Percentiles rank a stretch among this genome's conserved stretches.
These are phyloP conservation scores for Cephus pulcher DNA, from an alignment of 2,888 invertebrate genomes.

Conservation along the genomic window DNA sequence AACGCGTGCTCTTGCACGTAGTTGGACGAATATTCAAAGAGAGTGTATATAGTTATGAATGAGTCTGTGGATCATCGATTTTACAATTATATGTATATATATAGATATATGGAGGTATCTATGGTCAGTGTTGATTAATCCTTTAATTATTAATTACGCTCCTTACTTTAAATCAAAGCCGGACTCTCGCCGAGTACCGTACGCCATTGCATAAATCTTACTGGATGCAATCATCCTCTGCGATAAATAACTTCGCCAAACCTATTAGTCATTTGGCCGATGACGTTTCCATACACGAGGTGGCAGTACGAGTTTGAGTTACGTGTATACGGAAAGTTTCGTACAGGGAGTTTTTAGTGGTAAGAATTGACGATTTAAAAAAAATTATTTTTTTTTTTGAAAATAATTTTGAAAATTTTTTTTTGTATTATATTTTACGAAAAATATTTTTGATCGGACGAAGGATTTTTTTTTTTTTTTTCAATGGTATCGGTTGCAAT, in stretches of 20 bases:
- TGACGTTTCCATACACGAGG: not conserved
- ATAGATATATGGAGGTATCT: not conserved
- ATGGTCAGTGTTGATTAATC: not conserved
- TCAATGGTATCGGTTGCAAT: not conserved
- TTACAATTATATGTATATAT: not conserved
- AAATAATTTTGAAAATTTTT: not conserved
- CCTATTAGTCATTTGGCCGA: not conserved
- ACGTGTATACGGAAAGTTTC: not conserved
- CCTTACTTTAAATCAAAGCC: not conserved
- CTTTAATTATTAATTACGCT: not conserved
- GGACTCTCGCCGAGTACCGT: not conserved
- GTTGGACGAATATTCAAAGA: not conserved
- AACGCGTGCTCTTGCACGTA: not conserved
- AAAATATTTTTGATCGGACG: not conserved
- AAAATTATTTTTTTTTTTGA: not conserved
- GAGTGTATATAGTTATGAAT: not conserved
- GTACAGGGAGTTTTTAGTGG: not conserved
- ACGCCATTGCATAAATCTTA: not conserved
- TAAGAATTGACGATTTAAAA: not conserved
- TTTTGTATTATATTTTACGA: not conserved
- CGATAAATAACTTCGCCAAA: not conserved
- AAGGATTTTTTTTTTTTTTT: no score
- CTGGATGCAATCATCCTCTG: not conserved
- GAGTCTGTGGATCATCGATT: not conserved
- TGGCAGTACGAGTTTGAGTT: not conserved